These are phyloP conservation scores for Panopea generosa DNA, from an alignment of 2,888 invertebrate species.

Conservation along the genomic window DNA sequence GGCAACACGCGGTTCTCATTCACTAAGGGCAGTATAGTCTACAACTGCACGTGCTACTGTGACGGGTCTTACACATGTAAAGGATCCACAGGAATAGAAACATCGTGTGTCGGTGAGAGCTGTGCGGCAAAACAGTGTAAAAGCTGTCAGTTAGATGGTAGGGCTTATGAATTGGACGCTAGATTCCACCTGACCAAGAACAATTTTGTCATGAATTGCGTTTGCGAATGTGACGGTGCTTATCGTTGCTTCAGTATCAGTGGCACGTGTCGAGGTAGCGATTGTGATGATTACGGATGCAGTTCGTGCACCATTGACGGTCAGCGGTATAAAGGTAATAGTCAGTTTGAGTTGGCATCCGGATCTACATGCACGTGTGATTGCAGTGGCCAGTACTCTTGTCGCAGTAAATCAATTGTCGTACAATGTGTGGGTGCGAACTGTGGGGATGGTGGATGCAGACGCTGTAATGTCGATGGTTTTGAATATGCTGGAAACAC, in stretches of 20 bases:
- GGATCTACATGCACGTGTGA: constrained; percentile 70
- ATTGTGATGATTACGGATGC: constrained; percentile 58
- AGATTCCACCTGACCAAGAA: constrained; percentile 52
- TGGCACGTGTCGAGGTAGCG: constrained; percentile 42
- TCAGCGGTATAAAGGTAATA: constrained; percentile 58
- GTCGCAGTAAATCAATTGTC: constrained; percentile 56
- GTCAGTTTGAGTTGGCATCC: constrained; percentile 58
- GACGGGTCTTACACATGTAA: constrained; percentile 78
- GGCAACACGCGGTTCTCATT: constrained; percentile 72
- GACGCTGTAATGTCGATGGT: constrained; percentile 59
- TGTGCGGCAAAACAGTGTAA: constrained; percentile 52
- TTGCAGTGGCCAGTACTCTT: constrained; percentile 75
- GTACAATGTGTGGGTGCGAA: constrained; percentile 46
- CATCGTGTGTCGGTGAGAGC: constrained; percentile 47
- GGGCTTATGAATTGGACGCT: constrained; percentile 43
- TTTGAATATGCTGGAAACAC: constrained; percentile 60
- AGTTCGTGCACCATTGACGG: constrained; percentile 66
- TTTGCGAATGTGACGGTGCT: constrained; percentile 63
- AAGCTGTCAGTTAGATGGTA: constrained; percentile 45
- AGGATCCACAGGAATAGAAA: constrained; percentile 58
- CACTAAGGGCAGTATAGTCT: constrained; percentile 65
- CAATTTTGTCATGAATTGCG: constrained; percentile 55
- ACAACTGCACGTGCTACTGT: constrained; percentile 75
- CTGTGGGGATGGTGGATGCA: constrained; percentile 59
- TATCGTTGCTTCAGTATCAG: constrained; percentile 57